Conservation (phyloP, 2,113 vertebrate genomes). For the Orycteropus afer region DNA sequence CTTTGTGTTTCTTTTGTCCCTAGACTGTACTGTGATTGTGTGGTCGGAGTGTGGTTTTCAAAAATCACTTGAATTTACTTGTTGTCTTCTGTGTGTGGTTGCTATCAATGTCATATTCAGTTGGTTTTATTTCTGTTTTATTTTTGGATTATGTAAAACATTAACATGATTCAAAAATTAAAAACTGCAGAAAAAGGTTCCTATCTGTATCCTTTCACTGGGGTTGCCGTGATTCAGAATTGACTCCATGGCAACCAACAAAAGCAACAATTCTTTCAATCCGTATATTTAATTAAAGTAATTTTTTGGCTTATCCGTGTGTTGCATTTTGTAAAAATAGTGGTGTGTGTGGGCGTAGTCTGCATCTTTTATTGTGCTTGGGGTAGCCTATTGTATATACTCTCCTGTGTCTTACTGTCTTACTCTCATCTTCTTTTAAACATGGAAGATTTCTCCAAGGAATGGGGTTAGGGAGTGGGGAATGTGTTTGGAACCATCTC, state of each 20-base stretch:
- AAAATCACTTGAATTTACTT: no score
- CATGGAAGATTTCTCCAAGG: background rate
- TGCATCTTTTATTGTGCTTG: background rate
- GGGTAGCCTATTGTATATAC: background rate
- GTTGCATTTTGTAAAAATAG: background rate
- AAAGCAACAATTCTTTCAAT: background rate
- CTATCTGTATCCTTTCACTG: background rate
- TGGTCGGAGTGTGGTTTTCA: background rate
- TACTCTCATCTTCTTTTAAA: background rate
- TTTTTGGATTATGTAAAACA: background rate
- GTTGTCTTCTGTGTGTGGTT: no score
- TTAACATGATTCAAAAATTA: background rate
- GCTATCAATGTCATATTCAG: rapidly evolving
- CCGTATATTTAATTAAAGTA: background rate
- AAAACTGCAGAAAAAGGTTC: rapidly evolving
- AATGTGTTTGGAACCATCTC: no score
- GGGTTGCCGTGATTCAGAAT: background rate
- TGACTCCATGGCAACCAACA: background rate
- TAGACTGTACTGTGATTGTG: rapidly evolving
- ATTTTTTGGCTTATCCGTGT: background rate
- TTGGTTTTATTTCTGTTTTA: background rate
- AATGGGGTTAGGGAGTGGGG: rapidly evolving
- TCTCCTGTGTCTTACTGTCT: background rate
- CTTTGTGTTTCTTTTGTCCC: background rate
- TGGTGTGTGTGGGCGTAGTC: no score